Evolutionary conservation across 2,113 vertebrate species (phyloP), one percentile per base, ranked within the genome.

Genomic region (Ia io): DNA sequence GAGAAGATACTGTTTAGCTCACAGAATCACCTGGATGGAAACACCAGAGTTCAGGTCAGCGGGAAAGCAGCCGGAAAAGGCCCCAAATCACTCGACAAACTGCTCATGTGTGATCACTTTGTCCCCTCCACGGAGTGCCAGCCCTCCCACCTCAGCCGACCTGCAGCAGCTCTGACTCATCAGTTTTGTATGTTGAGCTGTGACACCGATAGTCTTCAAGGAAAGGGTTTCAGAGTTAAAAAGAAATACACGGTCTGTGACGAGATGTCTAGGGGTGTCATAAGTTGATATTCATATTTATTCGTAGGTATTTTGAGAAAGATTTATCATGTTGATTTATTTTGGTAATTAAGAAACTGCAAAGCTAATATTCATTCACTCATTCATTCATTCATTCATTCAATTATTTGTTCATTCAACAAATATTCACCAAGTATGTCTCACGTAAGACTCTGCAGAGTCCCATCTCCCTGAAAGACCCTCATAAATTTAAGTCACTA

Each of bases 71-170:
- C 30, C 40, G 65, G 23, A 25, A 87, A 90, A 73, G 83, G 49
- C 14, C 37, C 18, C 20, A 0, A 22, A 3, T 49, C 4, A 3
- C 28, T 44, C 35, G 73, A 22, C 1, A 22, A 7, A 14, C 42
- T 30, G 42, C 47, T 79, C 20, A 42, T 1, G 3, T 28, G 44
- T 28, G 76, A 11, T 6, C 9, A 32, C 42, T 3, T 35, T 35
- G 47, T 18, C 0, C 14, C n/a, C 20, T 17, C 71, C 28, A 5
- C 0, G 0, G 3, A 47, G 9, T 0, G 0, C 53, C 35, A 22
- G 40, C 28, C 56, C 16, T 25, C n/a, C 35, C 1, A 9, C 28
- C 53, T 35, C 63, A 59, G 61, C 18, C 13, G 20, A 12, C 1
- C 35, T 9, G 10, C 3, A 35, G 28, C 30, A 79, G 49, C 42